A percentile compares a stretch with the other conserved stretches of the same genome.
These are phyloP conservation scores for Leptura quadrifasciata DNA, from an alignment of 2,888 invertebrate genomes.

Conservation along the genomic window DNA sequence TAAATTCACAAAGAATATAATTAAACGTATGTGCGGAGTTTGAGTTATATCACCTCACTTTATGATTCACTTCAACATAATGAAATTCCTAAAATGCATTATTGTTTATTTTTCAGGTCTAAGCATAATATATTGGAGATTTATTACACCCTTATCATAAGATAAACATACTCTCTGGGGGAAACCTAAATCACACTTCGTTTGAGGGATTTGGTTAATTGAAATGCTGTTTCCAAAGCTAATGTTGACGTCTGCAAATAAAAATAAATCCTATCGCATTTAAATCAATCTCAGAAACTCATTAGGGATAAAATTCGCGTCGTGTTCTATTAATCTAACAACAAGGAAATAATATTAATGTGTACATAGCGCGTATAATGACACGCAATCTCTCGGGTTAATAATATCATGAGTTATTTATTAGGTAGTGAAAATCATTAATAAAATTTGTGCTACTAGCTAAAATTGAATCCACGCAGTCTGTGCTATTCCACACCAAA, in stretches of 20 bases:
- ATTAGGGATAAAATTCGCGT: background rate
- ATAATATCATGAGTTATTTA: background rate
- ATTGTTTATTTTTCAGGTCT: conserved; percentile 2
- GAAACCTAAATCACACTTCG: background rate
- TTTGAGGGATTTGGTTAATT: background rate
- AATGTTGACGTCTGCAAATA: background rate
- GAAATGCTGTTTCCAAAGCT: background rate
- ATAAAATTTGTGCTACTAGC: conserved; percentile 7
- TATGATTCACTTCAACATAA: background rate
- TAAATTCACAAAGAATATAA: background rate
- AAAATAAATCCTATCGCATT: background rate
- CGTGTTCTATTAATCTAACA: background rate
- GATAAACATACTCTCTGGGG: background rate
- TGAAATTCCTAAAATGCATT: conserved; percentile 2
- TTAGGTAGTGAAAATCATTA: background rate
- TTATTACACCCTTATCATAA: background rate
- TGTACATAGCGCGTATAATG: background rate
- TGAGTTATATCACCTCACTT: background rate
- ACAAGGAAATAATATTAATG: conserved; percentile 3
- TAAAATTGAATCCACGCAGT: conserved; percentile 2
- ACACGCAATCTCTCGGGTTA: background rate
- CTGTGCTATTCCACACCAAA: background rate
- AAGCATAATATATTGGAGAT: background rate
- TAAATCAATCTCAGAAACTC: background rate
- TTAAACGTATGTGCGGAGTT: background rate